These are phyloP conservation scores for Apostichopus californicus DNA, from an alignment of 35 echinoderm and acorn worm species.

Conservation along the genomic window DNA sequence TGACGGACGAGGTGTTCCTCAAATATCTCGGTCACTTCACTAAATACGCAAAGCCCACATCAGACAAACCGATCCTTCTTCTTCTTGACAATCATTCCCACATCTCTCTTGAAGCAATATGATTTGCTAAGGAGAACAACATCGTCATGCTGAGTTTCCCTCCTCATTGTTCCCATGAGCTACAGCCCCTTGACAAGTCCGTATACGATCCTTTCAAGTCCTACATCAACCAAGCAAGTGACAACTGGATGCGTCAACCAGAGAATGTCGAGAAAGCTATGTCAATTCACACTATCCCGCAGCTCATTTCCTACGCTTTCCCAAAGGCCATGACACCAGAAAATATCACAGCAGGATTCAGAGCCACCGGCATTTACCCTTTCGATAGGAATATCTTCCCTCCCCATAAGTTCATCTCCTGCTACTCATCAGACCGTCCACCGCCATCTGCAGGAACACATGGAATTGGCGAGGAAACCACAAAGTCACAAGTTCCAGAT, in stretches of 20 bases:
- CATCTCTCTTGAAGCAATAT: slow-evolving; percentile 39
- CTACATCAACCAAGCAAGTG: background rate
- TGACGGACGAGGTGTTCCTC: slow-evolving; percentile 29
- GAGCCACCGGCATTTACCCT: slow-evolving; percentile 37
- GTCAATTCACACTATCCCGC: slow-evolving; percentile 40
- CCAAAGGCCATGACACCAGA: slow-evolving; percentile 45
- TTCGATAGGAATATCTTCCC: slow-evolving; percentile 44
- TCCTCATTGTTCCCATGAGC: background rate
- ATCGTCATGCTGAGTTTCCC: background rate
- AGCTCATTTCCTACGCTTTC: slow-evolving; percentile 24
- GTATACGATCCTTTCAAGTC: background rate
- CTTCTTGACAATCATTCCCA: slow-evolving; percentile 42
- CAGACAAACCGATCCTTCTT: slow-evolving; percentile 36
- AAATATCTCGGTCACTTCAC: slow-evolving; percentile 40
- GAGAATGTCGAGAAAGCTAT: slow-evolving; percentile 40
- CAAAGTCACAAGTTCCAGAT: background rate
- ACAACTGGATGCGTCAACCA: slow-evolving; percentile 8
- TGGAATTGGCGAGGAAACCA: background rate
- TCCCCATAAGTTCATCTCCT: slow-evolving; percentile 1
- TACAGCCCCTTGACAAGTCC: background rate
- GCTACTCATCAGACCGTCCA: slow-evolving; percentile 18
- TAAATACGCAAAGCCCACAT: slow-evolving; percentile 14
- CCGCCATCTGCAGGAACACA: background rate
- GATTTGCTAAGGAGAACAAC: background rate
- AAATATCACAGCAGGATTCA: slow-evolving; percentile 43